phyloP scores from a whole-genome alignment of 2,797 vertebrate genomes.

The Masticophis lateralis region DNA sequence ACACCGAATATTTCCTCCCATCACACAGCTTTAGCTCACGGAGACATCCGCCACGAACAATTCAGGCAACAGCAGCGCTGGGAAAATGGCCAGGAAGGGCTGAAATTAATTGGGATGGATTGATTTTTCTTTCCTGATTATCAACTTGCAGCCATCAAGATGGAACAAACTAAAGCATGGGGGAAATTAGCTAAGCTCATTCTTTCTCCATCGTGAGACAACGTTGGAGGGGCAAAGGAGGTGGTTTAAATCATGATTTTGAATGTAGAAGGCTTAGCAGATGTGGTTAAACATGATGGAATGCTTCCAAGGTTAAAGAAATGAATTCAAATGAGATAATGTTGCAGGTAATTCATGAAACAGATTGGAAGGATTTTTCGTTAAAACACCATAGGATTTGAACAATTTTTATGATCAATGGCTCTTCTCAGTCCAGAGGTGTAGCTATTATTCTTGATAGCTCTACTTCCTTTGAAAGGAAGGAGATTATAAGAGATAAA shows the following conservation, averaged over 20 bases:
- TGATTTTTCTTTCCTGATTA: slow-evolving; percentile 17
- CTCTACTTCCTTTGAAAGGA: not conserved
- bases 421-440: not conserved
- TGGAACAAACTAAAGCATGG: slow-evolving; percentile 18
- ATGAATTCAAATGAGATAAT: not conserved
- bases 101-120: slow-evolving; percentile 48
- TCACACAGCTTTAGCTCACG: slow-evolving; percentile 16
- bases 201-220: not conserved
- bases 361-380: not conserved
- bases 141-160: slow-evolving; percentile 1
- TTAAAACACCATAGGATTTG: not conserved
- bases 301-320: not conserved
- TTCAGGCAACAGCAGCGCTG: slow-evolving; percentile 21
- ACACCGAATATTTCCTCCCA: slow-evolving; percentile 40
- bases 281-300: not conserved
- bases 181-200: not conserved
- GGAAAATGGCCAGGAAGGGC: slow-evolving; percentile 28
- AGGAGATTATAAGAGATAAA: not conserved
- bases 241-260: not conserved
- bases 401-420: not conserved
- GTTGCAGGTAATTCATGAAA: not conserved
- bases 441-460: not conserved
- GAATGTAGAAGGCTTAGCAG: not conserved
- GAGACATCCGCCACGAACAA: slow-evolving; percentile 12
- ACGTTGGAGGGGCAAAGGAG: not conserved